A percentile compares a stretch with the other conserved stretches of the same genome.
Evolutionary conservation across 2,797 vertebrate genomes (phyloP).

Genomic region (Chanos chanos): DNA sequence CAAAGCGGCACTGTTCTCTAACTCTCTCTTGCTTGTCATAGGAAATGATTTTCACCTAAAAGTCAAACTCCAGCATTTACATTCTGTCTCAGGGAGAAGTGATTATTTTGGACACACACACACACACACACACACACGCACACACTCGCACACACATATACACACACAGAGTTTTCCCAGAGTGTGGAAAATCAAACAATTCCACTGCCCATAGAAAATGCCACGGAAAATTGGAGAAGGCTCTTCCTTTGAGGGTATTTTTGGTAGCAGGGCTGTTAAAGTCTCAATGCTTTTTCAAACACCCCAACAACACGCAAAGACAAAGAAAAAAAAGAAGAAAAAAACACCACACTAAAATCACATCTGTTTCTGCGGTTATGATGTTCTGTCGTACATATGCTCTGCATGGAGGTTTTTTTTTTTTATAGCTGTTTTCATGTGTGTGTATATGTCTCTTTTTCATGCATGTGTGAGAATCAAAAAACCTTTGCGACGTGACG

Average conservation of each 20-base stretch:
- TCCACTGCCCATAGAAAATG: constrained; percentile 58
- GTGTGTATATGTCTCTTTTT: constrained; percentile 14
- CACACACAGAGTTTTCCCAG: too few relatives aligned
- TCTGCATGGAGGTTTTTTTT: too few relatives aligned
- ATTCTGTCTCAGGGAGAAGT: background rate
- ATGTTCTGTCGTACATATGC: constrained; percentile 13
- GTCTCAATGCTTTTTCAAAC: constrained; percentile 53
- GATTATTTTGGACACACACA: constrained; percentile 62
- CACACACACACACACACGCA: too few relatives aligned
- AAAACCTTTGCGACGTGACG: background rate
- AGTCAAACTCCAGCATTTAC: background rate
- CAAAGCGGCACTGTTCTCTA: too few relatives aligned
- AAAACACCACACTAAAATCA: too few relatives aligned
- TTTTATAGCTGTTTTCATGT: constrained; percentile 15
- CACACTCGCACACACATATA: too few relatives aligned
- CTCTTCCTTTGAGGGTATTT: constrained; percentile 61
- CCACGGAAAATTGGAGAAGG: constrained; percentile 50
- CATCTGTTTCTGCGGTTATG: constrained; percentile 22
- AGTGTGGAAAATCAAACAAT: constrained; percentile 63
- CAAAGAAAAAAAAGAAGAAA: constrained; percentile 10
- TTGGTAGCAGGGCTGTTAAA: constrained; percentile 44
- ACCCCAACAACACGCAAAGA: constrained; percentile 62
- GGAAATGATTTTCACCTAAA: background rate
- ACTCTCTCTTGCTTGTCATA: background rate
- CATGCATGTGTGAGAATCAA: too few relatives aligned